Evolutionary conservation across 2,113 vertebrate species (phyloP), one percentile per base, ranked within the genome.

Genomic region (Psittacus erithacus): DNA sequence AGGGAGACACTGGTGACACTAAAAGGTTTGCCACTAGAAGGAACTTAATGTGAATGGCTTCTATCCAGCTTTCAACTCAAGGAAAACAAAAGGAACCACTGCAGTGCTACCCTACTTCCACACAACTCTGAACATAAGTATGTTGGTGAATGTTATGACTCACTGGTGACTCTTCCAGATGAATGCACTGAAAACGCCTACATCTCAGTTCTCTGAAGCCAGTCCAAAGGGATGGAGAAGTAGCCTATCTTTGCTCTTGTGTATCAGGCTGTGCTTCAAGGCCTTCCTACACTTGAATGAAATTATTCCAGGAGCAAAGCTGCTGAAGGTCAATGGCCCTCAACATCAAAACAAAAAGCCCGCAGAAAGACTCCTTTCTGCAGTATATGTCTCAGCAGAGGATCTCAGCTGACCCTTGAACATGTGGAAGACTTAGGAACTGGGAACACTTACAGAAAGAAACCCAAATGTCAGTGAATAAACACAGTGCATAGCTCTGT

Each of bases 91-190:
- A 79, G 68, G 77, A 52, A 86, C 38, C 12, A 43, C 17, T 43
- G 52, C 11, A 1, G 64, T 13, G 20, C 65, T 33, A 41, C 27
- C 44, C 52, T 20, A 27, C 44, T 52, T 82, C 53, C 49, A 39
- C 22, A n/a, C 33, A 13, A 14, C 1, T 3, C 52, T 71, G 35
- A 88, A 23, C 52, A 68, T 4, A 17, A 46, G 14, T 15, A 17
- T 27, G 22, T 39, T 52, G 38, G 24, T 41, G 55, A 62, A 67
- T 67, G 67, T 46, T 41, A 14, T 86, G 71, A 84, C 41, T 88
- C 85, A 80, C 0, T 77, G 75, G 78, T 90, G 83, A 94, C 90
- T 89, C 70, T 96, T 96, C 88, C 73, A 88, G 81, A 17, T 86
- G 93, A 93, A 90, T 62, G 86, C 86, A 74, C 53, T 47, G 14